phyloP scores from a whole-genome alignment of 2,113 vertebrate species.

The Seriola dumerili region DNA sequence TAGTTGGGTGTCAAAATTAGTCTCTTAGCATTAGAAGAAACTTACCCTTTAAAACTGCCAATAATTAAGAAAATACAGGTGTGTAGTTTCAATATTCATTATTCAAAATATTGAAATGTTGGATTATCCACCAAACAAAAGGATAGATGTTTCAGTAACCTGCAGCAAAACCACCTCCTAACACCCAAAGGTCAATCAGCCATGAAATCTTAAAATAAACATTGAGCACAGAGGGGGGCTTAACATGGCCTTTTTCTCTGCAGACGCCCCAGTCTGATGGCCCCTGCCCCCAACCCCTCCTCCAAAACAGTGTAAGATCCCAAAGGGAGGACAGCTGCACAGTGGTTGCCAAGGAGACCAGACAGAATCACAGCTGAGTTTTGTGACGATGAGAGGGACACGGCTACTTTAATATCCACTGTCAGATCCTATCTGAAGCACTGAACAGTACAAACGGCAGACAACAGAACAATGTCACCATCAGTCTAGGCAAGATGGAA shows the following conservation, averaged over 20 bases:
- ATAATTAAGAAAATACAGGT: neutral
- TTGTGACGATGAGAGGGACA: constrained; percentile 39
- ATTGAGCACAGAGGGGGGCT: neutral
- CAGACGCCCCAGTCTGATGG: constrained; percentile 6
- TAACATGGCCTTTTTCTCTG: constrained; percentile 17
- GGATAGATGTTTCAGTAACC: constrained; percentile 3
- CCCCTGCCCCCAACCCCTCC: constrained; percentile 41
- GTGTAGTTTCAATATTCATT: neutral
- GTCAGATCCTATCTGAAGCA: constrained; percentile 37
- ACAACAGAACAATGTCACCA: constrained; percentile 8
- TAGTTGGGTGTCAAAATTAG: too few relatives aligned
- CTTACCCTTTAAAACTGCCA: neutral
- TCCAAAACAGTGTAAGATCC: constrained; percentile 26
- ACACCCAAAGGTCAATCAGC: constrained; percentile 20
- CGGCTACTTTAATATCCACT: constrained; percentile 35
- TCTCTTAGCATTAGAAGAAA: neutral
- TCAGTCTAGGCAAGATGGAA: neutral
- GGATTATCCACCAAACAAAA: constrained; percentile 19
- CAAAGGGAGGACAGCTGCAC: constrained; percentile 48
- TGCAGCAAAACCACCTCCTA: neutral
- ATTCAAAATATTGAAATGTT: neutral
- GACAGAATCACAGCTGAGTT: constrained; percentile 54
- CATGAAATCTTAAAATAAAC: constrained; percentile 35
- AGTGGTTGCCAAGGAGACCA: constrained; percentile 61
- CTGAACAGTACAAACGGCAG: constrained; percentile 22